Conservation (phyloP, 2,113 vertebrate species). For the Anser brachyrhynchus region DNA sequence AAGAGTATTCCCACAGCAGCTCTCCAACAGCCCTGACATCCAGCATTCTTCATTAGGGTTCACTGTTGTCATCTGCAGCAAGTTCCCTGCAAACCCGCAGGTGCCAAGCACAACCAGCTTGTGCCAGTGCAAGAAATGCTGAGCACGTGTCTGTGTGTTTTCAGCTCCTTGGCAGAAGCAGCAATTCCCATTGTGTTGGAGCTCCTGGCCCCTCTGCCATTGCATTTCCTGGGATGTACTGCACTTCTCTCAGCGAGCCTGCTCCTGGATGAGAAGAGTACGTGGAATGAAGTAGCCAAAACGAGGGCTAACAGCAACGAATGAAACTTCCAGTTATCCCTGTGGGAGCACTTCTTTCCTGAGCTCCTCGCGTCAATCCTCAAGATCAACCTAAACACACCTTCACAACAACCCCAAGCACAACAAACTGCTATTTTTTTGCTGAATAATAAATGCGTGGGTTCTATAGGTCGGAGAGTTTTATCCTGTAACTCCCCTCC, state of each 20-base stretch:
- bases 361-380: not conserved
- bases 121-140: not conserved
- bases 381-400: not conserved
- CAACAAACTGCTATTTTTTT: not conserved
- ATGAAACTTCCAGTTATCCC: not conserved
- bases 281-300: not conserved
- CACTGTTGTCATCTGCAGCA: not conserved
- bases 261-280: not conserved
- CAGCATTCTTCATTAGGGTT: not conserved
- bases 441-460: not conserved
- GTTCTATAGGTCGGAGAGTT: not conserved
- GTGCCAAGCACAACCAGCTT: fast-evolving
- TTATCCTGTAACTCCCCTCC: not conserved
- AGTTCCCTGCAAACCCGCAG: not conserved
- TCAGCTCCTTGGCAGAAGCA: not conserved
- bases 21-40: not conserved
- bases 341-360: not conserved
- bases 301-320: not conserved
- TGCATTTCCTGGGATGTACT: not conserved
- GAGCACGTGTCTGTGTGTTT: not conserved
- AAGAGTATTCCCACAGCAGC: not conserved
- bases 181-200: fast-evolving
- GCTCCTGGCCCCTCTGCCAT: not conserved
- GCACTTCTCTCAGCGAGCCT: not conserved
- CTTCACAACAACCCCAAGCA: not conserved